These are phyloP conservation scores for Nannoperca obscura DNA, from an alignment of 2,797 vertebrate genomes.

Conservation along the genomic window DNA sequence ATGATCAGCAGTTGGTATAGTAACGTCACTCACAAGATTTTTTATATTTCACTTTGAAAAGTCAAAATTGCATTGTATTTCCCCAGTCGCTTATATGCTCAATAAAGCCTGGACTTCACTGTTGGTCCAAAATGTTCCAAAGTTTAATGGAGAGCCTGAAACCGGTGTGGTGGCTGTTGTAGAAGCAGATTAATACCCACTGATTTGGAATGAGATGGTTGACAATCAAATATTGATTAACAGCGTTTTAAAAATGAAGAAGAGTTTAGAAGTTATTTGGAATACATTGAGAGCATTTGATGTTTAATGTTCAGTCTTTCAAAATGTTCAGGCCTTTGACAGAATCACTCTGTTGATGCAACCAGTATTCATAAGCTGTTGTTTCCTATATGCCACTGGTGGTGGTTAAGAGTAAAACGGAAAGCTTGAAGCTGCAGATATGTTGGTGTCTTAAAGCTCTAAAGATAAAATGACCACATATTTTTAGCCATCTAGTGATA, in stretches of 20 bases:
- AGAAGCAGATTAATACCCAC: constrained; percentile 16
- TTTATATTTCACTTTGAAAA: no score
- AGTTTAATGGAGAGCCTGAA: constrained; percentile 6
- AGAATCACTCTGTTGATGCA: neutral
- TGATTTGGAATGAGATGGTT: neutral
- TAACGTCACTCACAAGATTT: no score
- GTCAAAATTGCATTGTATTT: no score
- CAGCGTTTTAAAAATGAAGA: neutral
- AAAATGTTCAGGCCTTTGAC: neutral
- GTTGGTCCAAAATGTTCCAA: neutral
- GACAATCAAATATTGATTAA: neutral
- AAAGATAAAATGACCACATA: neutral
- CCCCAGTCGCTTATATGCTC: no score
- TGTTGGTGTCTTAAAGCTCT: neutral
- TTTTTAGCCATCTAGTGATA: neutral
- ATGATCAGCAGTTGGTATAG: no score
- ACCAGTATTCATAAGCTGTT: neutral
- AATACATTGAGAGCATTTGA: neutral
- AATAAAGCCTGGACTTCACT: no score
- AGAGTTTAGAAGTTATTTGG: neutral
- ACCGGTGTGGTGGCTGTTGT: neutral
- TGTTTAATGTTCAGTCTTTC: neutral
- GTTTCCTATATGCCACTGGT: neutral
- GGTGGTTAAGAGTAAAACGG: neutral
- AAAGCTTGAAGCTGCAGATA: neutral